Evolutionary conservation across 2,113 vertebrate genomes (phyloP).

Genomic region (Pituophis catenifer): DNA sequence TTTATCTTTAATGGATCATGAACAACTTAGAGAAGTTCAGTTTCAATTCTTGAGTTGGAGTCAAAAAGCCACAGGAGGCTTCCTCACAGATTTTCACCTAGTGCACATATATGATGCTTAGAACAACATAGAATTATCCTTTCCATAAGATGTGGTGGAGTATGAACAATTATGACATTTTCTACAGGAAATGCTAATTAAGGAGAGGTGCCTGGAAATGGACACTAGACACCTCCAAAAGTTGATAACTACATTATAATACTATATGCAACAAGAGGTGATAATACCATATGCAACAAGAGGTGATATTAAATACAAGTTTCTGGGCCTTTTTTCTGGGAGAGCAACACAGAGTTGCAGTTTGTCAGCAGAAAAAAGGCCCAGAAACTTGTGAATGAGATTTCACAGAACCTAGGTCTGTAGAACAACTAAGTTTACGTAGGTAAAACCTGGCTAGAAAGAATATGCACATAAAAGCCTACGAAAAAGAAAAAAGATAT

Average conservation of each 20-base stretch:
- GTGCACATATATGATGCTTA: neutral
- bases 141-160: neutral
- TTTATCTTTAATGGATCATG: neutral
- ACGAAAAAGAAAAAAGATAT: too few species aligned
- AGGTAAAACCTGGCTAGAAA: too few species aligned
- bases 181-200: neutral
- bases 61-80: neutral
- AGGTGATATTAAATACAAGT: neutral
- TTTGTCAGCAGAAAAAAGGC: too few species aligned
- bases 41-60: neutral
- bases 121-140: neutral
- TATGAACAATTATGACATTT: neutral
- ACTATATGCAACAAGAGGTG: neutral
- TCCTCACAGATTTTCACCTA: neutral
- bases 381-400: too few species aligned
- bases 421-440: too few species aligned
- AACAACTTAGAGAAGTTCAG: neutral
- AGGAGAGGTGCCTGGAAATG: neutral
- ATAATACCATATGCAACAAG: neutral
- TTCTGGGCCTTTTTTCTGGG: too few species aligned
- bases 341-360: too few species aligned
- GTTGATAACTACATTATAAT: neutral
- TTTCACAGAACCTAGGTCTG: too few species aligned
- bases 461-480: too few species aligned
- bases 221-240: neutral